Conservation (phyloP, 2,113 vertebrate genomes). For the Podarcis muralis region DNA sequence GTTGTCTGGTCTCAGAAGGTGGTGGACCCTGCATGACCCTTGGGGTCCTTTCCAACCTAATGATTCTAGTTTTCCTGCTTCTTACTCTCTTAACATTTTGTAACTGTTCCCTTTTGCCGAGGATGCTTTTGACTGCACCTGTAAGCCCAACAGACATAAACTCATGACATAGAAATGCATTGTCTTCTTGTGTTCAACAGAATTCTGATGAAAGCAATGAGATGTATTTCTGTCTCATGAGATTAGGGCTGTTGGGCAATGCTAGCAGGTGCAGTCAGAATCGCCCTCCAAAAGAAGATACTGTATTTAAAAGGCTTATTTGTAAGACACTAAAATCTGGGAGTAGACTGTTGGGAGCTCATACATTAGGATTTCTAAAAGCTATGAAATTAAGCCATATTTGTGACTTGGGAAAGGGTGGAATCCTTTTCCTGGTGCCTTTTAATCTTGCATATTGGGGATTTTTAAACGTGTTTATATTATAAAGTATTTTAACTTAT, state of each 20-base stretch:
- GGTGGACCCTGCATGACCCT: too few species aligned
- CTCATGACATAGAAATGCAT: too few species aligned
- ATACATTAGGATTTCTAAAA: not conserved
- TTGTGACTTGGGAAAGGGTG: not conserved
- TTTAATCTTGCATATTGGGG: slow-evolving; percentile 11
- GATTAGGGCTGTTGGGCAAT: not conserved
- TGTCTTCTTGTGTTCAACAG: too few species aligned
- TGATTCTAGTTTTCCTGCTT: not conserved
- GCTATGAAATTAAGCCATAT: not conserved
- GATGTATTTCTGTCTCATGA: not conserved
- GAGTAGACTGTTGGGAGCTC: not conserved
- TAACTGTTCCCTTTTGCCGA: too few species aligned
- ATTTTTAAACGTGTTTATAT: too few species aligned
- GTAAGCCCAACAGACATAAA: too few species aligned
- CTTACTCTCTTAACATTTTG: not conserved
- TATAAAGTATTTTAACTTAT: too few species aligned
- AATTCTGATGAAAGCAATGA: not conserved
- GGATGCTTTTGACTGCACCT: too few species aligned
- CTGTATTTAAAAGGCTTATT: not conserved
- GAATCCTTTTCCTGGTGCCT: slow-evolving; percentile 50
- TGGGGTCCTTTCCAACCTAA: too few species aligned
- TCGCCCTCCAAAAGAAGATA: not conserved
- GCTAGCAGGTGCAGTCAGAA: not conserved
- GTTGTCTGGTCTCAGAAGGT: not conserved
- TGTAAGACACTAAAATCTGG: not conserved